phyloP scores from a whole-genome alignment of 1,140 invertebrate genomes.

The Parapsyche elsis region DNA sequence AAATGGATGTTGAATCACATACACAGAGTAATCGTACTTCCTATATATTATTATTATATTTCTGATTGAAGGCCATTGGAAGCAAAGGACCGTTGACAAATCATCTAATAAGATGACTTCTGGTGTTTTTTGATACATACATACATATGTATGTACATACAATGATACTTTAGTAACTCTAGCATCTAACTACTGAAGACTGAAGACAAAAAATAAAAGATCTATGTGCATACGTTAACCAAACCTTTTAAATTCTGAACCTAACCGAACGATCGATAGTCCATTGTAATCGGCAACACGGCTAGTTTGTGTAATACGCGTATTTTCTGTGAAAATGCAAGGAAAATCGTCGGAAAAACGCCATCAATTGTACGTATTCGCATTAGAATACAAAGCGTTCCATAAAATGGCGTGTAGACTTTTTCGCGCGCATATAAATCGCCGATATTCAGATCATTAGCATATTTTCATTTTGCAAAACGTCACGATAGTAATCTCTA shows the following conservation, averaged over 20 bases:
- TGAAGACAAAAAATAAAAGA: too few relatives aligned
- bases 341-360: neutral
- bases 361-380: neutral
- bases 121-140: too few relatives aligned
- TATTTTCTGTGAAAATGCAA: neutral
- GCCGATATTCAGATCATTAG: conserved; percentile 6
- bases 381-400: conserved; percentile 21
- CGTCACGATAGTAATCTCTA: neutral
- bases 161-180: too few relatives aligned
- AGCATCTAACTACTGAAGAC: too few relatives aligned
- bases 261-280: too few relatives aligned
- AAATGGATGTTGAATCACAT: conserved; percentile 20
- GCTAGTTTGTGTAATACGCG: too few relatives aligned
- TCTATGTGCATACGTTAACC: too few relatives aligned
- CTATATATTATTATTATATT: neutral
- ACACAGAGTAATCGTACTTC: conserved; percentile 18
- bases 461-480: conserved; percentile 13
- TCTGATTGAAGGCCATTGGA: neutral
- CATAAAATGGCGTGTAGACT: neutral
- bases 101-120: too few relatives aligned
- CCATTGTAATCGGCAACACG: too few relatives aligned
- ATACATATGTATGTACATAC: too few relatives aligned
- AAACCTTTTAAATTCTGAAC: too few relatives aligned
- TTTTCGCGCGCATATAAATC: neutral
- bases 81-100: neutral